These are phyloP conservation scores for Nomada fabriciana DNA, from an alignment of 2,888 invertebrate species.

Conservation along the genomic window DNA sequence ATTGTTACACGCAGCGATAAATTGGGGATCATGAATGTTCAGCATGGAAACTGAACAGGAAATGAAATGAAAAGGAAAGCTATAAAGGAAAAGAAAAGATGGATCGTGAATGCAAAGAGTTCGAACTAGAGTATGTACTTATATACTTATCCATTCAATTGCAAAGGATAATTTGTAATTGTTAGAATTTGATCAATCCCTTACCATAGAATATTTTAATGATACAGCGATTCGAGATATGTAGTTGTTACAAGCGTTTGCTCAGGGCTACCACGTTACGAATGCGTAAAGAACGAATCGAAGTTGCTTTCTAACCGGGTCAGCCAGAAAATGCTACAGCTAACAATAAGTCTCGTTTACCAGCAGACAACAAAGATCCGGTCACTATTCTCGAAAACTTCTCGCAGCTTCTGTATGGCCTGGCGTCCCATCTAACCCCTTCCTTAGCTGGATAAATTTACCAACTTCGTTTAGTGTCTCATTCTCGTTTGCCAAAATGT, in stretches of 20 bases:
- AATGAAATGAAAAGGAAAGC: neutral
- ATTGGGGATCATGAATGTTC: neutral
- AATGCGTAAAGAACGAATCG: slow-evolving; percentile 49
- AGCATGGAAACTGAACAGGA: neutral
- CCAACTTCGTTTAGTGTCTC: slow-evolving; percentile 14
- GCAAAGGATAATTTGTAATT: too few species aligned
- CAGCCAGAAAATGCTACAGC: slow-evolving; percentile 59
- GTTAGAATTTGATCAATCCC: too few species aligned
- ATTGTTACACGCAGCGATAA: neutral
- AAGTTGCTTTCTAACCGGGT: slow-evolving; percentile 52
- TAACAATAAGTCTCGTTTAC: slow-evolving; percentile 61
- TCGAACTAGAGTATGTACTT: too few species aligned
- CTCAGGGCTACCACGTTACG: slow-evolving; percentile 10
- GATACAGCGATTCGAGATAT: neutral
- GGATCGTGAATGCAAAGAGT: too few species aligned
- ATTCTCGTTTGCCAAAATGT: neutral
- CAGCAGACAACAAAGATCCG: slow-evolving; percentile 46
- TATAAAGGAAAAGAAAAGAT: too few species aligned
- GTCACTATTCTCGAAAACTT: slow-evolving; percentile 36
- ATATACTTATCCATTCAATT: too few species aligned
- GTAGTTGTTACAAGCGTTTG: slow-evolving; percentile 4
- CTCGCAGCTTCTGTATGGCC: slow-evolving; percentile 32
- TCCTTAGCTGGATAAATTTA: slow-evolving; percentile 40
- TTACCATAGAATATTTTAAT: neutral
- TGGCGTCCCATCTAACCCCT: slow-evolving; percentile 23